Evolutionary conservation across 1,140 invertebrate species (phyloP), one percentile per base, ranked within the genome.

Genomic region (Gonioctena quinquepunctata): DNA sequence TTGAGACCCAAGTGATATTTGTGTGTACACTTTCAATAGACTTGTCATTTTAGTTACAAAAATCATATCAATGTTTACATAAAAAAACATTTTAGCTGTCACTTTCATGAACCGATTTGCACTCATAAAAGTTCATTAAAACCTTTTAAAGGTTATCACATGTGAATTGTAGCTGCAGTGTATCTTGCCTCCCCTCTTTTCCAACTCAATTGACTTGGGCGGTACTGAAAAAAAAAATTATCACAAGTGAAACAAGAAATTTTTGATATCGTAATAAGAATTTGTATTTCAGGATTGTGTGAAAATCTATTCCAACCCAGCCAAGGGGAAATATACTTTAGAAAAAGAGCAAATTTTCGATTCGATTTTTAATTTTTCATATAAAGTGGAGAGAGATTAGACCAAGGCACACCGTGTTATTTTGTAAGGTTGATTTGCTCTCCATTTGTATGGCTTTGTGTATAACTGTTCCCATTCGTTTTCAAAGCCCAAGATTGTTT

Each of bases 161-260:
- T 96, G 83, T 96, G 94, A 83, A 96, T 96, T 54, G 94, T 95
- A 52, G 94, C 94, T 16, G 94, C 94, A 25, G 94, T 96, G 84
- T 96, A 96, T 74, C 94, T 90, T 8, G 94, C 93, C 82, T 96
- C 94, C 8, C 93, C 93, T 80, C 93, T 87, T 76, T 91, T 84
- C 91, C 94, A 96, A 75, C 90, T 91, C 96, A 95, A 98, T 75
- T 95, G 92, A 74, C 92, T 95, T 77, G 96, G 96, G 72, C 96
- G 95, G 84, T 97, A 97, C 94, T 97, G 86, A 76, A 89, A 88
- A 72, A 68, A 73, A 80, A 73, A 80, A 42, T 42, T 42, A 7
- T 42, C 6, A 42, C 33, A 42, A 42, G 33, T 42, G n/a, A 42
- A n/a, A 7, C 33, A 42, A 42, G n/a, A 42, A 42, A 6, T 42